phyloP scores from a whole-genome alignment of 2,113 vertebrate species.

The Gallinago media region DNA sequence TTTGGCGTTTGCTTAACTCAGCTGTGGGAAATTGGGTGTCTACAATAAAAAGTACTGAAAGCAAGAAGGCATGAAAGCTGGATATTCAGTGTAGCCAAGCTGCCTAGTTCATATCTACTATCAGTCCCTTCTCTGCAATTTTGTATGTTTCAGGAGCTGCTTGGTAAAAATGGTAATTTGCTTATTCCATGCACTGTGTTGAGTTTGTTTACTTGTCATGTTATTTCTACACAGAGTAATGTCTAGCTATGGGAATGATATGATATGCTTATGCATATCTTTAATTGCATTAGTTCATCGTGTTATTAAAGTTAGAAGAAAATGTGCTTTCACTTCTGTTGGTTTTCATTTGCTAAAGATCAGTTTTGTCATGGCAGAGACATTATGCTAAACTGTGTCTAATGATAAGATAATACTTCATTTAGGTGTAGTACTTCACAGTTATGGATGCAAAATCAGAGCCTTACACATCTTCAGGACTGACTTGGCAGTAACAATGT shows the following conservation, averaged over 20 bases:
- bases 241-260: not conserved
- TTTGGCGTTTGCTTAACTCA: not conserved
- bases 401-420: not conserved
- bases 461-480: not conserved
- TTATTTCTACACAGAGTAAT: not conserved
- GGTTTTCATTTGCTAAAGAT: not conserved
- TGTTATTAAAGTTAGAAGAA: not conserved
- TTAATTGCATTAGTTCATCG: not conserved
- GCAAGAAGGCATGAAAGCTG: not conserved
- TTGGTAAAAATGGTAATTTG: not conserved
- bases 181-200: not conserved
- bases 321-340: not conserved
- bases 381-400: not conserved
- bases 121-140: not conserved
- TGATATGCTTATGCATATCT: not conserved
- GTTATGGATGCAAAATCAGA: conserved; percentile 30
- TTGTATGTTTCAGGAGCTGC: not conserved
- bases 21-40: not conserved
- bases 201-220: not conserved
- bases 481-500: not conserved
- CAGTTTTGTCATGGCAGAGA: not conserved
- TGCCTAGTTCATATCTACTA: not conserved
- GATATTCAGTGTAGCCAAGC: not conserved
- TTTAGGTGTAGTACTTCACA: not conserved
- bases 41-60: not conserved